A percentile compares a stretch with the other conserved stretches of the same genome.
phyloP scores from a whole-genome alignment of 2,888 invertebrate genomes.

The Nymphalis c-album region DNA sequence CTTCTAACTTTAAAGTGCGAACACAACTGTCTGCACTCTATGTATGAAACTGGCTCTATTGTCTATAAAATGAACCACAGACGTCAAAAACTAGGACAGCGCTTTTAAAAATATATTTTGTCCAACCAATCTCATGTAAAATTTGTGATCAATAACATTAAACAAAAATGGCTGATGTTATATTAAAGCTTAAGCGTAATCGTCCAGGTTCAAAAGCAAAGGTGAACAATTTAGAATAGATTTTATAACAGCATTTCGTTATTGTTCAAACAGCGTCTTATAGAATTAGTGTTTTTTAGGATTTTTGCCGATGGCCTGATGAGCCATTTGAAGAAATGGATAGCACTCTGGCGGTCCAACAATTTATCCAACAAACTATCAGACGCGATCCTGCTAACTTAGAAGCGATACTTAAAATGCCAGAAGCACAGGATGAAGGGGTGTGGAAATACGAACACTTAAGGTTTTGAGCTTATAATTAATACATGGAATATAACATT shows the following conservation, averaged over 20 bases:
- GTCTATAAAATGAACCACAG: too few species aligned
- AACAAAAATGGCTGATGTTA: slow-evolving; percentile 38
- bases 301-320: slow-evolving; percentile 98
- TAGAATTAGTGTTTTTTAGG: slow-evolving; percentile 76
- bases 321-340: slow-evolving; percentile 99
- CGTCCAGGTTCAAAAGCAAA: slow-evolving; percentile 95
- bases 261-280: background rate
- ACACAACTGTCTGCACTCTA: too few species aligned
- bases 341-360: slow-evolving; percentile 98
- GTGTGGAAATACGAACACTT: slow-evolving; percentile 99
- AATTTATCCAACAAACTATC: slow-evolving; percentile 99
- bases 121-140: background rate
- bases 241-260: background rate
- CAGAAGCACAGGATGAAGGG: slow-evolving; percentile 98
- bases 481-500: background rate
- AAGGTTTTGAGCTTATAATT: slow-evolving; percentile 74
- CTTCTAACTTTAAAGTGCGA: too few species aligned
- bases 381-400: slow-evolving; percentile 95
- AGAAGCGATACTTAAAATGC: slow-evolving; percentile 96
- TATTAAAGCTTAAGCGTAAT: slow-evolving; percentile 86
- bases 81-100: background rate
- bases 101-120: background rate
- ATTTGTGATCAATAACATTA: slow-evolving; percentile 22
- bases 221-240: slow-evolving; percentile 69
- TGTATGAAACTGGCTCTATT: too few species aligned